Conservation (phyloP, 2,113 vertebrate species). For the Tachysurus vachellii region DNA sequence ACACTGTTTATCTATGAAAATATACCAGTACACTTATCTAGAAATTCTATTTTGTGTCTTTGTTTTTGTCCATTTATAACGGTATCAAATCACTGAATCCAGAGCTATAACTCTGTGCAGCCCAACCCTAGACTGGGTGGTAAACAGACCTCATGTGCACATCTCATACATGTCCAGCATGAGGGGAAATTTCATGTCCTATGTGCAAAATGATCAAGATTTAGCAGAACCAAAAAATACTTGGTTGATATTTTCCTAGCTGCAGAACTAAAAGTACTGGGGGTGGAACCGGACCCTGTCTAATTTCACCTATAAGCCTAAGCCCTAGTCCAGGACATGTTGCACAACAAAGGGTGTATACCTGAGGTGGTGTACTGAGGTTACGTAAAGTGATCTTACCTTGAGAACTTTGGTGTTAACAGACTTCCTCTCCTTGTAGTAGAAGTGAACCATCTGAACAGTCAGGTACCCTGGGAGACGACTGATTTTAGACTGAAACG, state of each 20-base stretch:
- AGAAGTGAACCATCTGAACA: slow-evolving; percentile 98
- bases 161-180: slow-evolving; percentile 98
- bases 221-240: no score
- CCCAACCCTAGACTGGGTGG: no score
- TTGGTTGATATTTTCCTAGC: no score
- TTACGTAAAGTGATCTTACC: slow-evolving; percentile 67
- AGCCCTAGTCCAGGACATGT: background rate
- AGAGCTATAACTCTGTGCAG: no score
- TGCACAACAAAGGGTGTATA: background rate
- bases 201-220: slow-evolving; percentile 7
- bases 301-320: background rate
- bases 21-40: no score
- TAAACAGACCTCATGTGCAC: slow-evolving; percentile 83
- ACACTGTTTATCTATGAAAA: no score
- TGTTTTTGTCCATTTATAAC: no score
- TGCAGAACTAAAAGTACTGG: background rate
- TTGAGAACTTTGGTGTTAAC: slow-evolving; percentile 99
- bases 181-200: slow-evolving; percentile 99
- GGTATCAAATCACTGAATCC: no score
- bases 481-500: slow-evolving; percentile 89
- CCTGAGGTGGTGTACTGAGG: background rate
- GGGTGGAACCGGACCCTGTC: no score
- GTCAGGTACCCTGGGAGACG: slow-evolving; percentile 94
- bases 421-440: slow-evolving; percentile 99
- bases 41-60: no score